Conservation (phyloP, 2,113 vertebrate species). For the Polyodon spathula region DNA sequence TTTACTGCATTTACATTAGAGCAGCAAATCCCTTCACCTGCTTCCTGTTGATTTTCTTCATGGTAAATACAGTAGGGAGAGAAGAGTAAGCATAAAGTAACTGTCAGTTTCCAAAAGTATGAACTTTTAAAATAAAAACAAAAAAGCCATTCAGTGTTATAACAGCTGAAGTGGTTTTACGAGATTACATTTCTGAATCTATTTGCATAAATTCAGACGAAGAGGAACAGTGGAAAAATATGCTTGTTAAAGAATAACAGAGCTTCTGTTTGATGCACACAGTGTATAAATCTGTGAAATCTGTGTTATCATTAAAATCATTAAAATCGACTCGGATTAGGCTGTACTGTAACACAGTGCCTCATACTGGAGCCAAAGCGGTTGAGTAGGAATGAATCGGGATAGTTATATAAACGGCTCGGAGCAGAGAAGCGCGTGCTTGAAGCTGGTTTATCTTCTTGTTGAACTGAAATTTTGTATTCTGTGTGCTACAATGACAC, state of each 20-base stretch:
- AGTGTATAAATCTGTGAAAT: background rate
- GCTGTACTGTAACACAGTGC: conserved; percentile 2
- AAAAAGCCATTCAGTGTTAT: background rate
- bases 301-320: background rate
- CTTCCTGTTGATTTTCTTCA: too few relatives aligned
- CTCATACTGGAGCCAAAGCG: background rate
- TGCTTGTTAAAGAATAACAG: conserved; percentile 1
- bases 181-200: conserved; percentile 7
- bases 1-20: conserved; percentile 1
- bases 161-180: background rate
- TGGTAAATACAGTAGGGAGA: background rate
- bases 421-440: background rate
- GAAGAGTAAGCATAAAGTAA: conserved; percentile 17
- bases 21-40: background rate
- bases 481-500: too few relatives aligned
- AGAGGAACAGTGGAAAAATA: background rate
- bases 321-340: background rate
- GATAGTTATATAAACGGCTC: conserved; percentile 4
- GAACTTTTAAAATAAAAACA: background rate
- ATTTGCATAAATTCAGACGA: conserved; percentile 17
- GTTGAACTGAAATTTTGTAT: background rate
- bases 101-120: conserved; percentile 22
- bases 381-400: conserved; percentile 10
- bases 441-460: background rate
- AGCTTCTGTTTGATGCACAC: conserved; percentile 7